These are phyloP conservation scores for Villa cingulata DNA, from an alignment of 2,888 invertebrate genomes.

Conservation along the genomic window DNA sequence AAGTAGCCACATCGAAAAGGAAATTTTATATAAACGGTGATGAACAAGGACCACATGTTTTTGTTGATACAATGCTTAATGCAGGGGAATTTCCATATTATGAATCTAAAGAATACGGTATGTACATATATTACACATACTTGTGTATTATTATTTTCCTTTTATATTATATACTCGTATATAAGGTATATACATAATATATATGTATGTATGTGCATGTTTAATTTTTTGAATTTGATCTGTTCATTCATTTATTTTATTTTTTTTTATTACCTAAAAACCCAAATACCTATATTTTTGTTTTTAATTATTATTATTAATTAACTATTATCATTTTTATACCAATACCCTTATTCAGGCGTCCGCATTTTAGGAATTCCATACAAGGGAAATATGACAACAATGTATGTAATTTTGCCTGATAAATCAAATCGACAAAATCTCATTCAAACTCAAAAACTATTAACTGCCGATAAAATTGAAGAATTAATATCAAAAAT, in stretches of 20 bases:
- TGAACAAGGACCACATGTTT: slow-evolving; percentile 23
- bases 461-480: slow-evolving; percentile 36
- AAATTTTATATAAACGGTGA: slow-evolving; percentile 42
- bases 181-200: not conserved
- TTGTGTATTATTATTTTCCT: too few species aligned
- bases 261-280: too few species aligned
- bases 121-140: not conserved
- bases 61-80: slow-evolving; percentile 49
- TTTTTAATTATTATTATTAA: not conserved
- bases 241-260: not conserved
- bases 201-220: too few species aligned
- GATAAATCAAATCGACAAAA: slow-evolving; percentile 36
- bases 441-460: slow-evolving; percentile 35
- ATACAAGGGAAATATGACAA: slow-evolving; percentile 46
- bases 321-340: too few species aligned
- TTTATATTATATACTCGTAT: too few species aligned
- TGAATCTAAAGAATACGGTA: slow-evolving; percentile 21
- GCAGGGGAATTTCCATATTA: slow-evolving; percentile 45
- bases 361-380: slow-evolving; percentile 51
- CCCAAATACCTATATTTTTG: too few species aligned
- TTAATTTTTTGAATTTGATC: too few species aligned
- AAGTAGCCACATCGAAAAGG: slow-evolving; percentile 32
- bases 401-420: slow-evolving; percentile 54
- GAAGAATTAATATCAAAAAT: slow-evolving; percentile 29
- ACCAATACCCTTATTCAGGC: slow-evolving; percentile 21